These are phyloP conservation scores for Chromoteleia sp. DNA, from an alignment of 2,888 invertebrate species.

Conservation along the genomic window DNA sequence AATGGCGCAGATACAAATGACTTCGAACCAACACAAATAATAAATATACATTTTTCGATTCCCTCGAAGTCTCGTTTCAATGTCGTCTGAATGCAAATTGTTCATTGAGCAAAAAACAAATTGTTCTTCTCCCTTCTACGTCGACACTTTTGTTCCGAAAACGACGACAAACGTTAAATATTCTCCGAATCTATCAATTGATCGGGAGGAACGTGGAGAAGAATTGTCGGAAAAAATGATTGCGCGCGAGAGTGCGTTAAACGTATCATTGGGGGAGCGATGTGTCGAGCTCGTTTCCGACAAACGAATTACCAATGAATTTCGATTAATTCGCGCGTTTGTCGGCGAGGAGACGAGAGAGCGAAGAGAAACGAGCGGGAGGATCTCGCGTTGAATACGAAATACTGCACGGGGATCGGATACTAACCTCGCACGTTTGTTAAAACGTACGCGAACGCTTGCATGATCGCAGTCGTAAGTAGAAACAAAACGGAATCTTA, in stretches of 20 bases:
- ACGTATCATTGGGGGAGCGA: conserved; percentile 48
- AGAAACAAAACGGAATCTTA: conserved; percentile 46
- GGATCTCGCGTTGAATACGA: conserved; percentile 54
- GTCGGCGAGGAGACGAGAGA: conserved; percentile 49
- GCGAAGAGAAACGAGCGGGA: conserved; percentile 11
- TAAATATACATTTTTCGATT: conserved; percentile 19
- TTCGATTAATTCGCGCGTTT: conserved; percentile 73
- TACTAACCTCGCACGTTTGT: conserved; percentile 51
- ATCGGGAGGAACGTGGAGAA: conserved; percentile 1
- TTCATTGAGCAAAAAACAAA: conserved; percentile 4
- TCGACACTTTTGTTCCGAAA: background rate
- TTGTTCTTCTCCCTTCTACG: background rate
- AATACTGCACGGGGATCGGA: conserved; percentile 60
- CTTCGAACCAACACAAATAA: conserved; percentile 7
- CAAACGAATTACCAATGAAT: conserved; percentile 73
- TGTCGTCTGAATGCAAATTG: conserved; percentile 11
- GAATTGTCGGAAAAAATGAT: conserved; percentile 43
- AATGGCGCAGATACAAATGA: background rate
- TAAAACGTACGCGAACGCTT: conserved; percentile 46
- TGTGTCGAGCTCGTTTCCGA: conserved; percentile 66
- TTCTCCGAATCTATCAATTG: background rate
- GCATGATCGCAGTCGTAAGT: conserved; percentile 44
- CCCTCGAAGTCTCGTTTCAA: background rate
- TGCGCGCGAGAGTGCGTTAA: conserved; percentile 45
- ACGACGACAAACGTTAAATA: background rate